phyloP scores from a whole-genome alignment of 1,140 invertebrate species.

The Drosophila gunungcola region DNA sequence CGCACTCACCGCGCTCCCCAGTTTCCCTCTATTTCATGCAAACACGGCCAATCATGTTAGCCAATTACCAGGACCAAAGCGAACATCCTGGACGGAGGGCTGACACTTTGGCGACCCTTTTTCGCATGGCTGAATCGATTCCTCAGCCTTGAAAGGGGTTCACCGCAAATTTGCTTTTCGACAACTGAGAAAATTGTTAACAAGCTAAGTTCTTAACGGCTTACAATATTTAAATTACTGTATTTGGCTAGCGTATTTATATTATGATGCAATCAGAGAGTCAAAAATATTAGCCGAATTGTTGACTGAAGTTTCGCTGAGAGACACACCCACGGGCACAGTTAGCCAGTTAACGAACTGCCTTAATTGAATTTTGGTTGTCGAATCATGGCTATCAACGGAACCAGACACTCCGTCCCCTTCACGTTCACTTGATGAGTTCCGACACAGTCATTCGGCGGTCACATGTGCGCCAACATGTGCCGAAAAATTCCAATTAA shows the following conservation, averaged over 20 bases:
- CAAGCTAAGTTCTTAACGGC: slow-evolving; percentile 47
- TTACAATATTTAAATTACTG: slow-evolving; percentile 11
- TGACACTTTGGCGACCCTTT: slow-evolving; percentile 53
- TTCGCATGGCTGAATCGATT: slow-evolving; percentile 27
- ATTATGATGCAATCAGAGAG: slow-evolving; percentile 3
- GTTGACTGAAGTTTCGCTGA: neutral
- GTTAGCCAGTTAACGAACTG: slow-evolving; percentile 11
- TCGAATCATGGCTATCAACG: slow-evolving; percentile 62
- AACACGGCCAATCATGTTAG: slow-evolving; percentile 78
- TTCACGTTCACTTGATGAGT: neutral
- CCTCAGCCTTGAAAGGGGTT: slow-evolving; percentile 33
- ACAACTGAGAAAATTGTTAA: slow-evolving; percentile 54
- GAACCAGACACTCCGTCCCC: slow-evolving; percentile 2
- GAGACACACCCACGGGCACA: neutral
- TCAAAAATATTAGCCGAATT: neutral
- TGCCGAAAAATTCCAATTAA: slow-evolving; percentile 78
- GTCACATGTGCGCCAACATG: slow-evolving; percentile 63
- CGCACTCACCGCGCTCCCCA: slow-evolving; percentile 2
- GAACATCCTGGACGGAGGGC: slow-evolving; percentile 48
- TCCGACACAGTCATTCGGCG: neutral
- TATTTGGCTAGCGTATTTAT: slow-evolving; percentile 5
- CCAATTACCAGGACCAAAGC: slow-evolving; percentile 66
- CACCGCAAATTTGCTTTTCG: slow-evolving; percentile 27
- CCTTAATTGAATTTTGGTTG: slow-evolving; percentile 81
- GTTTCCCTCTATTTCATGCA: slow-evolving; percentile 73